Percentiles rank a stretch among this genome's conserved stretches.
Conservation (phyloP, 2,797 vertebrate species). For the Ciconia nigra region DNA sequence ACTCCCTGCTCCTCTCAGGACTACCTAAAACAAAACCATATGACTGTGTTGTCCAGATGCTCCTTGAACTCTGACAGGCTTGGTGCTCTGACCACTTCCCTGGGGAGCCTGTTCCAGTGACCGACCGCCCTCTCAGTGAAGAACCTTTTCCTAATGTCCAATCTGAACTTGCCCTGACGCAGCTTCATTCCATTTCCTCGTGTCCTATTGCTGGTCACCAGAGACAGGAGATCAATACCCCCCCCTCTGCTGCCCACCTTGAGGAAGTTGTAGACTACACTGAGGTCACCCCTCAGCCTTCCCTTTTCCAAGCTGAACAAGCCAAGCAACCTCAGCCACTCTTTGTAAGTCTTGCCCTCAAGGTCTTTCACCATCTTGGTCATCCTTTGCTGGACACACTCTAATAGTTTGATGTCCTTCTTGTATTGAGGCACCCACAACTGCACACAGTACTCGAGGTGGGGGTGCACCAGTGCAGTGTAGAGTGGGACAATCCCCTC, state of each 20-base stretch:
- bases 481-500: background rate
- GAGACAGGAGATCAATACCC: background rate
- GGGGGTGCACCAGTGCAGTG: rapidly evolving
- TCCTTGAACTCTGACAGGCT: background rate
- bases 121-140: background rate
- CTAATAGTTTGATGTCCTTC: background rate
- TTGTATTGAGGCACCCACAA: rapidly evolving
- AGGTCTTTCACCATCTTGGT: background rate
- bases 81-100: background rate
- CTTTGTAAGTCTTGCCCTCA: rapidly evolving
- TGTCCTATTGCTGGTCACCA: background rate
- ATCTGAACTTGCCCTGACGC: background rate
- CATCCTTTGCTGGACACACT: background rate
- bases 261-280: background rate
- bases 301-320: background rate
- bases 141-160: background rate
- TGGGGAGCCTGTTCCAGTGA: background rate
- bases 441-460: background rate
- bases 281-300: background rate
- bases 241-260: rapidly evolving
- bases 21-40: background rate
- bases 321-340: rapidly evolving
- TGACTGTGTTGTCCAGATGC: rapidly evolving
- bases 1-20: background rate
- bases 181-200: background rate